Base-by-base conservation (phyloP, 2,797 vertebrate species). In the Pseudotriccus pelzelni region DNA sequence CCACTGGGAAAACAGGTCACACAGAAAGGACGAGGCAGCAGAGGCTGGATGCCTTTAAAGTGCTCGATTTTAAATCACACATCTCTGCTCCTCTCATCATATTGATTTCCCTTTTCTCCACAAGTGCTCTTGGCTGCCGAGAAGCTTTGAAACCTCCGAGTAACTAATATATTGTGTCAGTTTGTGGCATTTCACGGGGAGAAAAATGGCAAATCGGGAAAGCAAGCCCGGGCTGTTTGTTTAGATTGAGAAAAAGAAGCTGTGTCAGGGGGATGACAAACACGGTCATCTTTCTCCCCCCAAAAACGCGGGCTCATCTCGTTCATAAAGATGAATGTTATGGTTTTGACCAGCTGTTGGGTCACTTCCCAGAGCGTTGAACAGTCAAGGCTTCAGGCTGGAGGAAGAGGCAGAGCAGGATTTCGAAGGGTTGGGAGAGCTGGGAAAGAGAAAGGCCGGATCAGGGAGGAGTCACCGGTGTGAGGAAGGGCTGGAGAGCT, bases 31-130 rank as follows among this genome's bases (percentile, higher is more conserved):
- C 37, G 56, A 56, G 60, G 28, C 18, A 60, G 32, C 21, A 43
- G 69, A 64, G 60, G 60, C 74, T 86, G 50, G 27, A 17, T n/a
- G 69, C 22, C 74, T 89, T 87, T 49, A 30, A 70, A 62, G 53
- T 24, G 44, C 50, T 41, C 56, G 60, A 28, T 58, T 81, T 74
- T 23, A 77, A 62, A 74, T 81, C 82, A 44, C 52, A 62, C 58
- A 34, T 23, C 56, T 58, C 60, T 56, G 47, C 74, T 60, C 41
- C 70, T 74, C 79, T 81, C 78, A 52, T 86, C 73, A 49, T 58
- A 93, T 94, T 41, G 90, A 84, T 91, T 69, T 89, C 62, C 62
- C 52, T 81, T 84, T 74, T 28, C 78, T 91, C 93, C 84, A 78
- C 82, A 87, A 94, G 70, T 66, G 44, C 88, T 89, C 66, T 74